These are phyloP conservation scores for Xiphophorus couchianus DNA, from an alignment of 2,113 vertebrate species.

Conservation along the genomic window DNA sequence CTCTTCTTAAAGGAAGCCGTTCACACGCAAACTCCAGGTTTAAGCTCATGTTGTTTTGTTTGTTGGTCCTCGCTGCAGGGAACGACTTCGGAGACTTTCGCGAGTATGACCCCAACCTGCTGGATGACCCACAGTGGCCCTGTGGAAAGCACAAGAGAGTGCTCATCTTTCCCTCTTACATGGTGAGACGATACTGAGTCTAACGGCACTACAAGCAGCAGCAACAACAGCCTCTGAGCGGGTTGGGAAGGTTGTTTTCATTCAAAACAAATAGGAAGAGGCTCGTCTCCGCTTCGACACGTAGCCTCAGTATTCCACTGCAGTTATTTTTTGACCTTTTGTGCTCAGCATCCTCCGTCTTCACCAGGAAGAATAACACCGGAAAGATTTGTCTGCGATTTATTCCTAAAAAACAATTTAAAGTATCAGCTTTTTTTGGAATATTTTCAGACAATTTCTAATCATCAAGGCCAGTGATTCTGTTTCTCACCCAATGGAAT, in stretches of 20 bases:
- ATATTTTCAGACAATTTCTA: constrained; percentile 34
- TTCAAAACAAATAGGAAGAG: constrained; percentile 4
- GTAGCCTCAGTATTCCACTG: constrained; percentile 15
- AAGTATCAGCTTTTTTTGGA: constrained; percentile 36
- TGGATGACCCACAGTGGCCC: constrained; percentile 99
- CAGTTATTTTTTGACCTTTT: constrained; percentile 14
- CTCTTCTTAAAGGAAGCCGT: not conserved
- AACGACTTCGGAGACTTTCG: constrained; percentile 90
- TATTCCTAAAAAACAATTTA: constrained; percentile 4
- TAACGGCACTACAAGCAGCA: not conserved
- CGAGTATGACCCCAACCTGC: constrained; percentile 95
- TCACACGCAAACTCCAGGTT: not conserved
- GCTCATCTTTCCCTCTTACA: constrained; percentile 97
- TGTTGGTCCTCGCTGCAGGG: constrained; percentile 74
- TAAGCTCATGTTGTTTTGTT: constrained; percentile 31
- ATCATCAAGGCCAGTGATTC: constrained; percentile 51
- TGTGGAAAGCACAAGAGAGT: constrained; percentile 98
- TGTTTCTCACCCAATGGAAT: constrained; percentile 9
- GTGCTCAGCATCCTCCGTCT: constrained; percentile 29
- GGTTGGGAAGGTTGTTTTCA: constrained; percentile 20
- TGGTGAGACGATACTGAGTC: constrained; percentile 82
- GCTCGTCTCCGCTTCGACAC: constrained; percentile 16
- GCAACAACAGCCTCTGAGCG: constrained; percentile 26
- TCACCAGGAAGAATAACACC: constrained; percentile 31
- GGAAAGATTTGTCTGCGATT: constrained; percentile 31